phyloP scores from a whole-genome alignment of 2,797 vertebrate species.

The Amniataba percoides region DNA sequence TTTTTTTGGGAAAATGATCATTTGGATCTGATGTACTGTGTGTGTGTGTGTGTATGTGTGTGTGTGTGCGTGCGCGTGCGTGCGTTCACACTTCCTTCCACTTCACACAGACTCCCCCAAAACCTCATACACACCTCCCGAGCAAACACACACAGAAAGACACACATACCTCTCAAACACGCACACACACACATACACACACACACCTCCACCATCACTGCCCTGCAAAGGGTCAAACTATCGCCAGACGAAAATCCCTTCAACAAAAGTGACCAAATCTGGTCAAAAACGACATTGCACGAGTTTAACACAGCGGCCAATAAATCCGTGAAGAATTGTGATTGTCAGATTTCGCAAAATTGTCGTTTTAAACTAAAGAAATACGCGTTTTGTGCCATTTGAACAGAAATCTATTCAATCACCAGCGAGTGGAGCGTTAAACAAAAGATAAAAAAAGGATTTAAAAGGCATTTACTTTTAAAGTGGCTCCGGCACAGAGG shows the following conservation, averaged over 20 bases:
- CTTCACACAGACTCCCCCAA: slow-evolving; percentile 45
- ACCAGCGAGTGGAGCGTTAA: slow-evolving; percentile 32
- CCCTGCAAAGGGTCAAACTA: slow-evolving; percentile 71
- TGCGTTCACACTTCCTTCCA: slow-evolving; percentile 62
- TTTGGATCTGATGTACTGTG: slow-evolving; percentile 48
- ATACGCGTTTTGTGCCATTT: slow-evolving; percentile 13
- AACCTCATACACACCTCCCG: slow-evolving; percentile 25
- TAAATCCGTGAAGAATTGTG: slow-evolving; percentile 31
- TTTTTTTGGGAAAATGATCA: slow-evolving; percentile 52
- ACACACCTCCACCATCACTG: slow-evolving; percentile 30
- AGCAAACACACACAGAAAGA: slow-evolving; percentile 17
- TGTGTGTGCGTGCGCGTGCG: slow-evolving; percentile 2
- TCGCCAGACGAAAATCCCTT: slow-evolving; percentile 51
- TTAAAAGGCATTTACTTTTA: slow-evolving; percentile 22
- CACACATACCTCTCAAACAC: slow-evolving; percentile 10
- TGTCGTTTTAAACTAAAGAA: slow-evolving; percentile 2
- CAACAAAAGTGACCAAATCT: slow-evolving; percentile 50
- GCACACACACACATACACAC: slow-evolving; percentile 27
- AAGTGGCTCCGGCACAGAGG: slow-evolving; percentile 18
- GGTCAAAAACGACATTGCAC: slow-evolving; percentile 42
- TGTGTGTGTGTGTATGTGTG: slow-evolving; percentile 23
- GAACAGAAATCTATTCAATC: slow-evolving; percentile 17
- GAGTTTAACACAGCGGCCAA: slow-evolving; percentile 42
- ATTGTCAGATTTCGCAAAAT: slow-evolving; percentile 3
- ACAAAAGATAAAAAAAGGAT: slow-evolving; percentile 31